Percentiles rank a stretch among this genome's conserved stretches.
Conservation (phyloP, 1,140 invertebrate species). For the Megalopta genalis region DNA sequence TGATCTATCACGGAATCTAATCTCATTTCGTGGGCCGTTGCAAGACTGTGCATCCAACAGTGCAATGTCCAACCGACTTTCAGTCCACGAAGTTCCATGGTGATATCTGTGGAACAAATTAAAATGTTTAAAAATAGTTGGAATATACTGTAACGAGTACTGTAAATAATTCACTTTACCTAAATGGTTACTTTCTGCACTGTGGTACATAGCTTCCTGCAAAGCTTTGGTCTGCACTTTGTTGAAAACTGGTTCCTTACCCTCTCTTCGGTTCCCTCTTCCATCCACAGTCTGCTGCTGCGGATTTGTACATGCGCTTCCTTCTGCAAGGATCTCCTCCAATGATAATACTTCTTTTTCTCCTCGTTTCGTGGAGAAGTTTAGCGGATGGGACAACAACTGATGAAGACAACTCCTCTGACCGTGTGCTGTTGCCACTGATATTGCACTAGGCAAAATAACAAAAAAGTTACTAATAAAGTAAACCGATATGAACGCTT, state of each 20-base stretch:
- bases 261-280: conserved; percentile 76
- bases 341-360: conserved; percentile 90
- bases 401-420: conserved; percentile 89
- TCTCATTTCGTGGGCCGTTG: conserved; percentile 90
- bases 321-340: conserved; percentile 94
- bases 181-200: conserved; percentile 93
- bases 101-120: conserved; percentile 84
- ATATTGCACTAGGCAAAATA: conserved; percentile 84
- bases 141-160: neutral
- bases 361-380: conserved; percentile 81
- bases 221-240: conserved; percentile 91
- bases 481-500: too few species aligned
- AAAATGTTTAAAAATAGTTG: neutral
- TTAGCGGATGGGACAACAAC: conserved; percentile 88
- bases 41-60: conserved; percentile 94
- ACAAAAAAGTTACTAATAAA: conserved; percentile 1
- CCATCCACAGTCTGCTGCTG: conserved; percentile 70
- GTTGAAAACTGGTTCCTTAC: conserved; percentile 84
- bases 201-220: conserved; percentile 96
- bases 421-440: conserved; percentile 92
- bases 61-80: conserved; percentile 94
- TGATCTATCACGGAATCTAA: conserved; percentile 94
- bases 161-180: conserved; percentile 79
- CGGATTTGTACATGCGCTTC: conserved; percentile 77
- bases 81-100: conserved; percentile 89